Evolutionary conservation across 2,797 vertebrate species (phyloP).

Genomic region (Alcedo quadribrachys): DNA sequence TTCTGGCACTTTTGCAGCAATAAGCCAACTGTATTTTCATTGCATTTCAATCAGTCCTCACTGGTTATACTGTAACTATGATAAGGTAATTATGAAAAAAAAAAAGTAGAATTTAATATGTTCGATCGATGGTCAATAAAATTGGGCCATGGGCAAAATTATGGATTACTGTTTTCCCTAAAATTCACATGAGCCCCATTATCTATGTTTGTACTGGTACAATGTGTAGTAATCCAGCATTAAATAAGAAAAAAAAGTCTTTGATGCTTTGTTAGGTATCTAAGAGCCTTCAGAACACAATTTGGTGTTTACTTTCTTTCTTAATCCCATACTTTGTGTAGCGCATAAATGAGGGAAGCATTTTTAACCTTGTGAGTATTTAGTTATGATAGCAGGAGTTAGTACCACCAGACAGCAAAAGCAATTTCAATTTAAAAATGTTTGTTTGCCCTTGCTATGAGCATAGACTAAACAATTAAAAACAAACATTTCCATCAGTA

Average conservation of each 20-base stretch:
- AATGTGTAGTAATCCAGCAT: background rate
- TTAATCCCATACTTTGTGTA: background rate
- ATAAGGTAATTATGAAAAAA: background rate
- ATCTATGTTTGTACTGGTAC: background rate
- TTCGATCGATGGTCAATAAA: background rate
- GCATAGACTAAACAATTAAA: background rate
- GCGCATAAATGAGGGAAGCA: background rate
- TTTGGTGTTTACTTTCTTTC: background rate
- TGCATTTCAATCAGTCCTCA: background rate
- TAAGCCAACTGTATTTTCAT: background rate
- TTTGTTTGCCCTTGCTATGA: background rate
- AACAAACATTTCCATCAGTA: background rate
- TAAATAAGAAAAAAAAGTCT: background rate
- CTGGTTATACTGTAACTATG: background rate
- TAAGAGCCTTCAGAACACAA: background rate
- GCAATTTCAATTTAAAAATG: background rate
- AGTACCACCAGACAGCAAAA: background rate
- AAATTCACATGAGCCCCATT: background rate
- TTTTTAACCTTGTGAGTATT: background rate
- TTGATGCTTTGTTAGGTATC: background rate
- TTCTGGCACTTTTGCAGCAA: background rate
- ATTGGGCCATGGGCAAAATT: background rate
- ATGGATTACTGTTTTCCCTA: background rate
- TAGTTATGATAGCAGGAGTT: background rate
- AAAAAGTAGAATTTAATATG: background rate